Percentiles rank a stretch among this genome's conserved stretches.
Conservation (phyloP, 2,888 invertebrate species). For the Diarsia dahlii region DNA sequence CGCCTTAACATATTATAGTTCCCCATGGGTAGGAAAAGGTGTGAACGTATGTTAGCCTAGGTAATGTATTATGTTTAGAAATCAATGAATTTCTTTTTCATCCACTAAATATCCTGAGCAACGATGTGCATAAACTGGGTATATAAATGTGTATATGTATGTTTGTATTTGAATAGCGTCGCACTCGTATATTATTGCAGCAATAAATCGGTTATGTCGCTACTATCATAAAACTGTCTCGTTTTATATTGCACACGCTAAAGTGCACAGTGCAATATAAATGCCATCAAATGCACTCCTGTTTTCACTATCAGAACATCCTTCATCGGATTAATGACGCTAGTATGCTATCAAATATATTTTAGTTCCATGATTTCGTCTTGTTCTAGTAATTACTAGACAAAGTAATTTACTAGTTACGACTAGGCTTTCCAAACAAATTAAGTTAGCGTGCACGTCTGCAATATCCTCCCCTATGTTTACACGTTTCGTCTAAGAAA, state of each 20-base stretch:
- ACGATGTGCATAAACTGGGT: background rate
- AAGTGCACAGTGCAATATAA: constrained; percentile 9
- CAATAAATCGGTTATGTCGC: constrained; percentile 28
- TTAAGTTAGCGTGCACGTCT: constrained; percentile 5
- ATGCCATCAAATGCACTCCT: constrained; percentile 6
- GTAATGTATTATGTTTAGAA: background rate
- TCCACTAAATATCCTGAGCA: too few relatives aligned
- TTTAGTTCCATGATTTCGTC: background rate
- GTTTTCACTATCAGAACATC: background rate
- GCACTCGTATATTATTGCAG: background rate
- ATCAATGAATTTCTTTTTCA: background rate
- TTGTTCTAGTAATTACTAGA: background rate
- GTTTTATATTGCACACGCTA: constrained; percentile 14
- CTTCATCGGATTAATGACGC: background rate
- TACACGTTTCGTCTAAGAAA: constrained; percentile 43
- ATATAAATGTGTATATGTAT: background rate
- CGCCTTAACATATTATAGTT: too few relatives aligned
- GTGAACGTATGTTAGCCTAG: background rate
- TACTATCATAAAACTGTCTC: constrained; percentile 28
- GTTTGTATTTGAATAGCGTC: background rate
- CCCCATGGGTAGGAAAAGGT: background rate
- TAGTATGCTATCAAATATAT: background rate
- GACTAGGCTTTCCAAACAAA: background rate
- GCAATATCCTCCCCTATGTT: constrained; percentile 29
- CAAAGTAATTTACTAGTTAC: background rate